A percentile compares a stretch with the other conserved stretches of the same genome.
Conservation (phyloP, 1,140 invertebrate species). For the Planococcus citri region DNA sequence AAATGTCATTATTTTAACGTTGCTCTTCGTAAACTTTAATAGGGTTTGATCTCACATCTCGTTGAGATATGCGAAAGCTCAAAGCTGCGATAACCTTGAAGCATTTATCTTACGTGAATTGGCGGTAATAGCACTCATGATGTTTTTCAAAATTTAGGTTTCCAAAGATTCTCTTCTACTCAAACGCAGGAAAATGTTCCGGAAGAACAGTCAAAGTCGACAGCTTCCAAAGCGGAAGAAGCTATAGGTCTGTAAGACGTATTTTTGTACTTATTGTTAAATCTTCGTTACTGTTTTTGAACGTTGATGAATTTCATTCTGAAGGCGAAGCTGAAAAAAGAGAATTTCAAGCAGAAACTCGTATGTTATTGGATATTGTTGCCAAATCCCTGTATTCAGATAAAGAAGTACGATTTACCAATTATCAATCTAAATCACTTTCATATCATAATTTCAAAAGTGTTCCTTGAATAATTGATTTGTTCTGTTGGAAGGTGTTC, state of each 20-base stretch:
- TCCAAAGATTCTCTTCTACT: not conserved
- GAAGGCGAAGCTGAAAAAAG: constrained; percentile 30
- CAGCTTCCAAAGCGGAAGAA: not conserved
- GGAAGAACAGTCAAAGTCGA: not conserved
- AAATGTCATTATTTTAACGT: no score
- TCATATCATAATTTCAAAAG: not conserved
- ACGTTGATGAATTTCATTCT: not conserved
- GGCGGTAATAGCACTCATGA: no score
- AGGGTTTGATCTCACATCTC: no score
- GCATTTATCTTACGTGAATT: not conserved
- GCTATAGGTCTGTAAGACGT: not conserved
- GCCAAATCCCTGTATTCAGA: constrained; percentile 99
- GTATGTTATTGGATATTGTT: constrained; percentile 80
- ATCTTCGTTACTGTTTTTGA: not conserved
- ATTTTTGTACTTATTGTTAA: not conserved
- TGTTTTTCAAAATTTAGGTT: not conserved
- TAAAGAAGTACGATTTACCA: constrained; percentile 69
- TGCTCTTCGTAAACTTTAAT: no score
- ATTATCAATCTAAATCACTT: no score
- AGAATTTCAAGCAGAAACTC: constrained; percentile 73
- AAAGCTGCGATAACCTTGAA: not conserved
- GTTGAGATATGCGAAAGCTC: no score
- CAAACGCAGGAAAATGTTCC: not conserved
- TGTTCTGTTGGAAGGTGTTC: constrained; percentile 64
- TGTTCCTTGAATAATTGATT: not conserved